Evolutionary conservation across 2,888 invertebrate genomes (phyloP).

Genomic region (Amphipyra berbera): DNA sequence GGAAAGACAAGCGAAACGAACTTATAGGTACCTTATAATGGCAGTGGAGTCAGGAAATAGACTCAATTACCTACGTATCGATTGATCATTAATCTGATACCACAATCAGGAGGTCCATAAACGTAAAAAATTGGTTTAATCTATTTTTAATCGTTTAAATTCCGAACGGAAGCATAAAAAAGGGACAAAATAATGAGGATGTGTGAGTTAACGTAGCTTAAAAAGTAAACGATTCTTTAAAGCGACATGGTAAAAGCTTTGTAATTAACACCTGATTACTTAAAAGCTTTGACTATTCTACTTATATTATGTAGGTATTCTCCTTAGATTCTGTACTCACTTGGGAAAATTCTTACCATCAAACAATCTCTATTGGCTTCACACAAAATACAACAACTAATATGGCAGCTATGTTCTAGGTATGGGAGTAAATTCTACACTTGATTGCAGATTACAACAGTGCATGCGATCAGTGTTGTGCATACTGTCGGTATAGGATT

Average conservation of each 20-base stretch:
- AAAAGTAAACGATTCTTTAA: not conserved
- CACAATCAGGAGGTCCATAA: slow-evolving; percentile 58
- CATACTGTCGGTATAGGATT: slow-evolving; percentile 4
- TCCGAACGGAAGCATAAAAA: slow-evolving; percentile 9
- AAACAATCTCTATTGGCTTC: not conserved
- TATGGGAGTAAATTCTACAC: not conserved
- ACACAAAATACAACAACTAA: not conserved
- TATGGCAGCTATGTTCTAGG: too few species aligned
- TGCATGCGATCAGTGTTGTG: slow-evolving; percentile 13
- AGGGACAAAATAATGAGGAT: slow-evolving; percentile 12
- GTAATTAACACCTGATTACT: too few species aligned
- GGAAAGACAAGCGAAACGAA: slow-evolving; percentile 67
- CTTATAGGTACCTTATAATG: slow-evolving; percentile 67
- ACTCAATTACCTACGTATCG: slow-evolving; percentile 73
- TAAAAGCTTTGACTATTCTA: too few species aligned
- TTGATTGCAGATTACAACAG: not conserved
- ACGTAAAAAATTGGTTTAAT: slow-evolving; percentile 52
- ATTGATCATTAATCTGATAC: slow-evolving; percentile 68
- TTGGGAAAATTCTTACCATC: too few species aligned
- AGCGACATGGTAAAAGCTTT: too few species aligned
- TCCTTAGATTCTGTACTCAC: too few species aligned
- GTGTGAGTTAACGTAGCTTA: slow-evolving; percentile 2
- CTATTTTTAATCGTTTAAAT: slow-evolving; percentile 47
- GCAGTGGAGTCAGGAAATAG: slow-evolving; percentile 68
- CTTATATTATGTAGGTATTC: too few species aligned